Evolutionary conservation across 2,113 vertebrate species (phyloP), one percentile per base, ranked within the genome.

Genomic region (Meriones unguiculatus): DNA sequence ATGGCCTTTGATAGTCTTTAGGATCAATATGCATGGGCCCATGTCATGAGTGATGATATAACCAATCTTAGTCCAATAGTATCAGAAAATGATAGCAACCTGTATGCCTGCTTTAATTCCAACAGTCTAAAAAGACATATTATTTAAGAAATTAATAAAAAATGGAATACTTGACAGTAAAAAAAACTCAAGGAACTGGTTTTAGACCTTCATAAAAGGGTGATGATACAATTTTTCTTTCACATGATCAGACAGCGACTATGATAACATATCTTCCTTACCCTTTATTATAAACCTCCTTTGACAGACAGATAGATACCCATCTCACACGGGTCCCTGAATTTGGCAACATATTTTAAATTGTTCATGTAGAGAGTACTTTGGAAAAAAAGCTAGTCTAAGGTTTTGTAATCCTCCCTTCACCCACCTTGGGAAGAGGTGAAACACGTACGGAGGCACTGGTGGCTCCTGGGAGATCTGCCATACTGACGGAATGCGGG

Each of bases 291-390:
- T 52, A 90, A 86, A 67, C 38, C 28, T 95, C 9, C 70, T 78
- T 38, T 65, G 24, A 75, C 41, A 90, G 41, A 89, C 41, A 78
- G 72, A 50, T 18, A 80, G 78, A 20, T 13, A 84, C 30, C 46
- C n/a, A 11, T 12, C 20, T 89, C 46, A 78, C 8, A n/a, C 64
- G 22, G n/a, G 22, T 10, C 12, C 11, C 52, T 18, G 73, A 46
- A 93, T 95, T 75, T 90, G 73, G 3, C 32, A 67, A 90, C 17
- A 89, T 24, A 72, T 72, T 87, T 94, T 76, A 46, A 92, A 46
- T 59, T 80, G 14, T 73, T 93, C 50, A 80, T 12, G 20, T 67
- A 57, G 65, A 80, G 57, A 90, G 12, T 65, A 81, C 15, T 1
- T 85, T 90, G 15, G 8, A 50, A 81, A 69, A 46, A 24, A n/a